Evolutionary conservation across 1,140 invertebrate species (phyloP).

Genomic region (Zophobas atratus): DNA sequence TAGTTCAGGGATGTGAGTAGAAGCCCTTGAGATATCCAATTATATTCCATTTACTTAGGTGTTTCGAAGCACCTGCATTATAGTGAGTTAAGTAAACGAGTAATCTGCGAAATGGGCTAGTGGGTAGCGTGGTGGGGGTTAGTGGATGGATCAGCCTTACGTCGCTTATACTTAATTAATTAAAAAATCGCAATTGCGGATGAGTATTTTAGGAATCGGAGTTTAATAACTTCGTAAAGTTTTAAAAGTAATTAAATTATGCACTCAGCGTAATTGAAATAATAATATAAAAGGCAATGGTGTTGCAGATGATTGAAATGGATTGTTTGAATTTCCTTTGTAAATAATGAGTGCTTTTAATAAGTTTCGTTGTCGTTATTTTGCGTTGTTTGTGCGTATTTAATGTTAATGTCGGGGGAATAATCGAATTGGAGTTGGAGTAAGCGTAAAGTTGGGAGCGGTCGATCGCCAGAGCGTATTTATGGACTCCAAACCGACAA

Average conservation of each 20-base stretch:
- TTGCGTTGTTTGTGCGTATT: constrained; percentile 38
- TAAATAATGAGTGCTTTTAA: constrained; percentile 29
- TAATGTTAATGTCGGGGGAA: constrained; percentile 39
- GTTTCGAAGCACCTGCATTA: constrained; percentile 16
- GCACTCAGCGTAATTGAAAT: constrained; percentile 40
- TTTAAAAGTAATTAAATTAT: constrained; percentile 43
- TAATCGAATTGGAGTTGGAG: constrained; percentile 32
- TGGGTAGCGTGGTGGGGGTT: neutral
- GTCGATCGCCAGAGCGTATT: constrained; percentile 42
- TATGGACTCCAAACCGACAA: constrained; percentile 44
- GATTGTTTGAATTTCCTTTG: constrained; percentile 36
- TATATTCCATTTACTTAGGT: constrained; percentile 42
- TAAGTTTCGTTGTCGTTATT: constrained; percentile 30
- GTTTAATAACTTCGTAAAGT: constrained; percentile 40
- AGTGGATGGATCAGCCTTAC: no score
- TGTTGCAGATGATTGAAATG: constrained; percentile 38
- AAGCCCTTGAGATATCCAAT: constrained; percentile 32
- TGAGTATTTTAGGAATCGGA: constrained; percentile 37
- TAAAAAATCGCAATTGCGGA: constrained; percentile 40
- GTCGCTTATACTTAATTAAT: constrained; percentile 27
- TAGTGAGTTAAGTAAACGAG: constrained; percentile 22
- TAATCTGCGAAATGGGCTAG: constrained; percentile 11
- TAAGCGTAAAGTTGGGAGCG: constrained; percentile 26
- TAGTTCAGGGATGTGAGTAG: constrained; percentile 15
- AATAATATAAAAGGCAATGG: constrained; percentile 36